Conservation (phyloP, 1,140 invertebrate genomes). For the Drosophila grimshawi region DNA sequence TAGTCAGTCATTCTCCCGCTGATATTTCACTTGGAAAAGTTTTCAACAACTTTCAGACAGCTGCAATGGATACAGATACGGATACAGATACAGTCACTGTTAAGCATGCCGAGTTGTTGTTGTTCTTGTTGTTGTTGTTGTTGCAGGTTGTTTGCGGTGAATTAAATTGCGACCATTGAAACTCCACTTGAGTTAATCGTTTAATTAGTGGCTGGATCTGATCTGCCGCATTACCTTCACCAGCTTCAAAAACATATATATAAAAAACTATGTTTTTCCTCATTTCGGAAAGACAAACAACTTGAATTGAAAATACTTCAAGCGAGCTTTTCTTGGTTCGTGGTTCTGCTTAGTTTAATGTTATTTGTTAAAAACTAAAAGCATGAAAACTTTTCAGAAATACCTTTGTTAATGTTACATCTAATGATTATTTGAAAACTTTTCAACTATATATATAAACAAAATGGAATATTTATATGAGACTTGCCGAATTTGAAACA, state of each 20-base stretch:
- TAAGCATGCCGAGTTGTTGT: conserved; percentile 13
- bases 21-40: conserved; percentile 77
- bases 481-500: too few relatives aligned
- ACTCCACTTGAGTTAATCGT: conserved; percentile 77
- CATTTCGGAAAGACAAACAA: not conserved
- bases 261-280: not conserved
- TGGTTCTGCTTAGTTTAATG: not conserved
- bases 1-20: conserved; percentile 18
- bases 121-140: conserved; percentile 4
- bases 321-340: not conserved
- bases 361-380: not conserved
- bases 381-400: not conserved
- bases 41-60: conserved; percentile 79
- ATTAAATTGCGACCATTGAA: conserved; percentile 78
- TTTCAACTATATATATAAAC: not conserved
- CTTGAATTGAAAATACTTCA: not conserved
- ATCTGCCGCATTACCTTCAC: not conserved
- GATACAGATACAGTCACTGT: conserved; percentile 25
- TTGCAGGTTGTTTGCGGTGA: conserved; percentile 68
- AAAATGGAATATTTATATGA: too few relatives aligned
- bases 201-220: conserved; percentile 68
- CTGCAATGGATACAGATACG: conserved; percentile 65
- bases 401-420: not conserved
- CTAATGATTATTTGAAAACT: not conserved
- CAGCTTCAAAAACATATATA: not conserved